These are phyloP conservation scores for Pipa parva DNA, from an alignment of 2,113 vertebrate genomes.

Conservation along the genomic window DNA sequence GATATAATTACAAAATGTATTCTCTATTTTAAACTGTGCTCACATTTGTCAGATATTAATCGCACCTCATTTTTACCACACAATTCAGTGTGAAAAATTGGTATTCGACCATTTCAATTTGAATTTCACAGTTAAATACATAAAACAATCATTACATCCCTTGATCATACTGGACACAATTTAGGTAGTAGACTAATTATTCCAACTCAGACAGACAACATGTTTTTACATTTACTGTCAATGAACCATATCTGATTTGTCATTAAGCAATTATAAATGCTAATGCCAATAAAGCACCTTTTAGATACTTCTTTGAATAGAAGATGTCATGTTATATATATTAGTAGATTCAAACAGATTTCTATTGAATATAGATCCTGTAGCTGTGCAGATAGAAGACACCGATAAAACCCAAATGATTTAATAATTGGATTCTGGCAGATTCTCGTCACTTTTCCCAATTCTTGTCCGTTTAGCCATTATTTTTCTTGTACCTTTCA, in stretches of 20 bases:
- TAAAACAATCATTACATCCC: slow-evolving; percentile 77
- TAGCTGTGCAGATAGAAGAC: too few relatives aligned
- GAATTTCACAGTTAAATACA: slow-evolving; percentile 81
- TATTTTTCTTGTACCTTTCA: too few relatives aligned
- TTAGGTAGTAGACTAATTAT: slow-evolving; percentile 89
- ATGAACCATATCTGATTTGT: slow-evolving; percentile 96
- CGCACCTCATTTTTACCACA: neutral
- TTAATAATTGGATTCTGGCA: too few relatives aligned
- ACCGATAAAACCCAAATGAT: too few relatives aligned
- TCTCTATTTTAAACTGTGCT: neutral
- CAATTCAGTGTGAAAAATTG: slow-evolving; percentile 1
- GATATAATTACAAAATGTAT: too few relatives aligned
- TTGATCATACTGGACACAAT: slow-evolving; percentile 78
- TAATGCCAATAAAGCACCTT: slow-evolving; percentile 94
- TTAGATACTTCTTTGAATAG: slow-evolving; percentile 67
- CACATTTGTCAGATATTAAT: neutral
- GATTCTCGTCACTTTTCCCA: too few relatives aligned
- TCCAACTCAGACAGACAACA: slow-evolving; percentile 80
- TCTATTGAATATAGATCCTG: neutral
- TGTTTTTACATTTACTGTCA: slow-evolving; percentile 81
- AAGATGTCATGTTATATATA: slow-evolving; percentile 67
- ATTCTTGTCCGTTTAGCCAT: too few relatives aligned
- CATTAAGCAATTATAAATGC: slow-evolving; percentile 97
- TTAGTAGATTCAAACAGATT: slow-evolving; percentile 57
- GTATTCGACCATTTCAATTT: slow-evolving; percentile 64